Evolutionary conservation across 2,113 vertebrate genomes (phyloP), one percentile per base, ranked within the genome.

Genomic region (Gadus macrocephalus): DNA sequence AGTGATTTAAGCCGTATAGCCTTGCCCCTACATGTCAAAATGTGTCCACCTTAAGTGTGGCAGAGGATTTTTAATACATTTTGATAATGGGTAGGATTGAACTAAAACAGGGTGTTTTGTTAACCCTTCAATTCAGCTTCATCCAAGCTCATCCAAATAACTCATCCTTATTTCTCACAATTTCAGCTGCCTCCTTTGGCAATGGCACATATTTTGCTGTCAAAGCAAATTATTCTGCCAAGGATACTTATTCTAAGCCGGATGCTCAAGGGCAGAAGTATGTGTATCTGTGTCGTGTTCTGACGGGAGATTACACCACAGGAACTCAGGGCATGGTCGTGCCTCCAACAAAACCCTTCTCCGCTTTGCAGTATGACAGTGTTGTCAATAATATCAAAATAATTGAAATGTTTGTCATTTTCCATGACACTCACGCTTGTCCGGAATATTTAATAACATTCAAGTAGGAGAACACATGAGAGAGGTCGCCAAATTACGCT

Each of bases 381-480:
- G 91, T 94, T 3, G 91, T 93, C 19, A 81, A 96, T 70, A 7
- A 90, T 0, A 0, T 1, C 1, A 0, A 0, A 0, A 25, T 2
- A 0, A 0, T 94, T 17, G 2, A 0, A 0, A 78, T 95, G 73
- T 96, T 93, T 67, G 81, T 94, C 5, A 80, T 95, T 79, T 96
- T 96, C 82, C 86, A 80, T 35, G 94, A 97, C 78, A 82, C 64
- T 68, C 90, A 94, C 16, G 93, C 94, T 1, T 96, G 93, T 75
- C 95, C 95, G 14, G 90, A 95, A 64, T 93, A 96, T 58, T 82
- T 96, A 38, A 95, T 96, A 76, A 94, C 89, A 31, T 96, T 95
- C 75, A 86, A 17, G 9, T 90, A 68, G 78, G 42, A 49, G 42
- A 49, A 14, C 42, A 14, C 42, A 22, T 3, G 20, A 19, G 2